These are phyloP conservation scores for Oryzias woworae DNA, from an alignment of 2,113 vertebrate species.

Conservation along the genomic window DNA sequence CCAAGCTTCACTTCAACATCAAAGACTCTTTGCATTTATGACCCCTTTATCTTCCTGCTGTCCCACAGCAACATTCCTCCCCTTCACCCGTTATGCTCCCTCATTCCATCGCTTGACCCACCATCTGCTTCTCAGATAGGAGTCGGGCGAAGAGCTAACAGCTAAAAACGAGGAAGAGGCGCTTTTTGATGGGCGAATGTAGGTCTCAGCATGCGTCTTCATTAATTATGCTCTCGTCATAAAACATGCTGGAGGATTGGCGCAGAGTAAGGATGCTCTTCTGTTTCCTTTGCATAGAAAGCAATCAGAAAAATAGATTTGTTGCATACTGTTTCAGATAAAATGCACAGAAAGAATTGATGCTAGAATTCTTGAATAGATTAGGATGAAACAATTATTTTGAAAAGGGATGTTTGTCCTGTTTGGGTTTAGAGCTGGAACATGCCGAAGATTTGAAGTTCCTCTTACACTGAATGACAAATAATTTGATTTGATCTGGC, in stretches of 20 bases:
- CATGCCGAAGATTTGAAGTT: constrained; percentile 12
- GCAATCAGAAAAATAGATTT: neutral
- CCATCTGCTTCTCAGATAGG: constrained; percentile 51
- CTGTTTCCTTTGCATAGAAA: neutral
- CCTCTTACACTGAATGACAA: constrained; percentile 6
- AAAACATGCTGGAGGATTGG: constrained; percentile 28
- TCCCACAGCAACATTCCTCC: neutral
- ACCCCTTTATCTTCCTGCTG: neutral
- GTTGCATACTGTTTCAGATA: neutral
- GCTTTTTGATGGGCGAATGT: constrained; percentile 20
- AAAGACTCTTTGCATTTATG: neutral
- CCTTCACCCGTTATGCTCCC: constrained; percentile 19
- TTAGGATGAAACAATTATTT: constrained; percentile 13
- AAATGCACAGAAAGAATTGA: constrained; percentile 4
- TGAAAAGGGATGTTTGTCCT: constrained; percentile 11
- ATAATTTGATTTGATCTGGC: constrained; percentile 17
- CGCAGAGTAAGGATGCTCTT: constrained; percentile 22
- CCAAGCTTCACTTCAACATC: neutral
- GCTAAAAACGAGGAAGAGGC: neutral
- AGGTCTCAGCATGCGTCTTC: constrained; percentile 35
- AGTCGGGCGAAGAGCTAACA: constrained; percentile 15
- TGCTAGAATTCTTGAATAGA: constrained; percentile 17
- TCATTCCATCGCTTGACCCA: constrained; percentile 34
- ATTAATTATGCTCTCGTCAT: constrained; percentile 45
- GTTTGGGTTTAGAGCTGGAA: constrained; percentile 4